Evolutionary conservation across 2,113 vertebrate species (phyloP).

Genomic region (Sardina pilchardus): DNA sequence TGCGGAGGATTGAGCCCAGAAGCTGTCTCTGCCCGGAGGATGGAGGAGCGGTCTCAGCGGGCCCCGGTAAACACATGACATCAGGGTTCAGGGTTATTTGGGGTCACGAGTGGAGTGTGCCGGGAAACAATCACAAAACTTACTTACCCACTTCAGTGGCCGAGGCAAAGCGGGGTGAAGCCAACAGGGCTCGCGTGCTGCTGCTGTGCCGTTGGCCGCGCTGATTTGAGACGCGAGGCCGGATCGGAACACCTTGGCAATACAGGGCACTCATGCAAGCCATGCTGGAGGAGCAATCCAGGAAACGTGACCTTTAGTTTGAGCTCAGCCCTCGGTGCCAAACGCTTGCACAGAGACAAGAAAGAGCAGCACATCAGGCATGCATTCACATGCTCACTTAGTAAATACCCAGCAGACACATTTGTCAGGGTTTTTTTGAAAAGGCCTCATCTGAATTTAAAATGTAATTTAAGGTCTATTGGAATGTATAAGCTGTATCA

Average conservation of each 20-base stretch:
- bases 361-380: not conserved
- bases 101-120: not conserved
- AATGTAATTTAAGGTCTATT: conserved; percentile 75
- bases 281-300: not conserved
- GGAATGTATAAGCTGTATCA: conserved; percentile 66
- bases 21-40: not conserved
- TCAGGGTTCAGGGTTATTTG: not conserved
- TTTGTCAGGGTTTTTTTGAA: conserved; percentile 59
- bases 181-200: not conserved
- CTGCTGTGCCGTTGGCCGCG: not conserved
- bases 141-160: not conserved
- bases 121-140: not conserved
- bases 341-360: not conserved
- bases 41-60: not conserved
- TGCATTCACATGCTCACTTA: conserved; percentile 37
- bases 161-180: not conserved
- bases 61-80: not conserved
- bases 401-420: conserved; percentile 61
- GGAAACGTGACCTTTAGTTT: not conserved
- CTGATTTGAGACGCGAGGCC: not conserved
- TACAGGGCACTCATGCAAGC: not conserved
- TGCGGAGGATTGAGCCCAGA: not conserved
- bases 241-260: not conserved
- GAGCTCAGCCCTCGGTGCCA: not conserved
- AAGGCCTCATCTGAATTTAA: conserved; percentile 75